Evolutionary conservation across 2,888 invertebrate species (phyloP).

Genomic region (Caenorhabditis sulstoni): DNA sequence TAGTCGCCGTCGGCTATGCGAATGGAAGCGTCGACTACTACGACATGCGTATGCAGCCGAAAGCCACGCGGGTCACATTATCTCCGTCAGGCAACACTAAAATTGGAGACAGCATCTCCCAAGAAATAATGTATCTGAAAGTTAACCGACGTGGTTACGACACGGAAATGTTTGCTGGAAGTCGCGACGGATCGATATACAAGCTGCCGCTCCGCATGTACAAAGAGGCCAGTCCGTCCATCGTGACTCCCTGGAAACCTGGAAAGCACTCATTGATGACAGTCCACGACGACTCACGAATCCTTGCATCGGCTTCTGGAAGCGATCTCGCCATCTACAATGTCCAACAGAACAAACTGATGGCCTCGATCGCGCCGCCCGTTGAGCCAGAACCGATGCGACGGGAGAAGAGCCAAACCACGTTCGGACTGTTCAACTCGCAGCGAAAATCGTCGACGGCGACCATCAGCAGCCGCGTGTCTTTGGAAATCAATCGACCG

Average conservation of each 20-base stretch:
- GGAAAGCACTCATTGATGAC: conserved; percentile 26
- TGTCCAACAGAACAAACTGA: conserved; percentile 24
- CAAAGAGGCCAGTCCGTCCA: conserved; percentile 65
- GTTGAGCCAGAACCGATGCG: not conserved
- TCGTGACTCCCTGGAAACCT: conserved; percentile 26
- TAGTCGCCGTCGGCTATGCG: conserved; percentile 37
- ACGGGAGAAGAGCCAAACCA: not conserved
- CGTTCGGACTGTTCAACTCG: conserved; percentile 37
- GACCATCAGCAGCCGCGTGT: not conserved
- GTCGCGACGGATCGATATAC: conserved; percentile 87
- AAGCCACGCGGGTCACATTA: conserved; percentile 18
- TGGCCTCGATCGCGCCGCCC: conserved; percentile 26
- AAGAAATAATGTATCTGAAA: conserved; percentile 40
- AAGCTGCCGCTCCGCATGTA: conserved; percentile 83
- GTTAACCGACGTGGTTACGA: conserved; percentile 33
- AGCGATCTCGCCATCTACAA: conserved; percentile 40
- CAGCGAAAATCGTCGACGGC: conserved; percentile 30
- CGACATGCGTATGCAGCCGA: conserved; percentile 45
- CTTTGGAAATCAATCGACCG: not conserved
- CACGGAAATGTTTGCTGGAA: conserved; percentile 80
- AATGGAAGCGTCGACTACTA: conserved; percentile 55
- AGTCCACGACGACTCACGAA: conserved; percentile 48
- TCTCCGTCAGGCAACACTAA: not conserved
- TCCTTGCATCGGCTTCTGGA: conserved; percentile 36
- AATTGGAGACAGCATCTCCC: conserved; percentile 5